Evolutionary conservation across 2,113 vertebrate species (phyloP), one percentile per base, ranked within the genome.

Genomic region (Lynx canadensis): DNA sequence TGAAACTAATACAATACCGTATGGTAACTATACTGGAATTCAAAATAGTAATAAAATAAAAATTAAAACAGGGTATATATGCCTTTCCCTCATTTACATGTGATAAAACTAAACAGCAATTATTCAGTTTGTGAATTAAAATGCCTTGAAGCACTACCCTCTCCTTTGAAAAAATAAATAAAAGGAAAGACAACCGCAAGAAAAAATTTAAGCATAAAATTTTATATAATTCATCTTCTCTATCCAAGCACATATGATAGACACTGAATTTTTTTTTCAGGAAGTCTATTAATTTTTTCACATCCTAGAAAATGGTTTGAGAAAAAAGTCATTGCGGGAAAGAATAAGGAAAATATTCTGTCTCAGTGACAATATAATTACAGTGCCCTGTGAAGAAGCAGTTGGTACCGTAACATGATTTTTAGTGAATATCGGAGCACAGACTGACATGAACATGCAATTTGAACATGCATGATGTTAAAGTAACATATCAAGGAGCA

Each of bases 341-440:
- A 93, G 69, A 97, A 65, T 74, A 60, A 95, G 68, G n/a, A 96
- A 96, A 97, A 95, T 95, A 93, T 60, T 96, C 91, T 95, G 36
- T 93, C 96, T 97, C 80, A 0, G 68, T 97, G 95, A 97, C 86
- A 97, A 96, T 57, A 89, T 96, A 98, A 96, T 96, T 97, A 97
- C 60, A 97, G 85, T 45, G 55, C 50, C 60, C 87, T 92, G 9
- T 36, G 84, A 97, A 97, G 48, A 92, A 92, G 94, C 21, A 89
- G 31, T 76, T 96, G 83, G 74, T 94, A 92, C 73, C 57, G 92
- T 89, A 96, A 96, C 63, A 29, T 90, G 82, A 81, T 97, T 97
- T 93, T 95, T 88, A 95, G 91, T 84, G 74, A 97, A 80, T 84
- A 94, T 91, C 33, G 86, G 33, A 82, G 33, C 31, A 84, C 55